Percentiles rank a stretch among this genome's conserved stretches.
Evolutionary conservation across 2,113 vertebrate species (phyloP).

Genomic region (Silurus meridionalis): DNA sequence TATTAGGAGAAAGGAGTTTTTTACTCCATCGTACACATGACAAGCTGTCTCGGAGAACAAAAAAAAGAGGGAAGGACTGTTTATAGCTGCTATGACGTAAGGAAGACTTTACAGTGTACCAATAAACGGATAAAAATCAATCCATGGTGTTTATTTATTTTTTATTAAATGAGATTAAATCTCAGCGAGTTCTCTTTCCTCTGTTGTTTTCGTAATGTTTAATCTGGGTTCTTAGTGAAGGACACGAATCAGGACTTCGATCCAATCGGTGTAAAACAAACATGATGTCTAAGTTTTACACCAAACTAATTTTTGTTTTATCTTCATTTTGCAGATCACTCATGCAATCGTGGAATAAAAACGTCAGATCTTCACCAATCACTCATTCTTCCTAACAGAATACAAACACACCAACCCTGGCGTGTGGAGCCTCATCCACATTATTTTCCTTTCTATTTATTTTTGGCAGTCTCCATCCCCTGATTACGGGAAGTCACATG

Average conservation of each 20-base stretch:
- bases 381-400: too few species aligned
- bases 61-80: not conserved
- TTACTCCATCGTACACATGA: too few species aligned
- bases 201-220: not conserved
- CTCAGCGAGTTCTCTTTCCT: not conserved
- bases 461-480: not conserved
- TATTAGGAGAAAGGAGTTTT: not conserved
- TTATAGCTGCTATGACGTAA: too few species aligned
- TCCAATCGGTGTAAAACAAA: not conserved
- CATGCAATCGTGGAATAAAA: not conserved
- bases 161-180: not conserved
- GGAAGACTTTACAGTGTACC: not conserved
- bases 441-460: too few species aligned
- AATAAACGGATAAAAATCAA: not conserved
- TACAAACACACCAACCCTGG: not conserved
- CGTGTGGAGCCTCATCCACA: not conserved
- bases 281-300: not conserved
- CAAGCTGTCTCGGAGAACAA: too few species aligned
- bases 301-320: too few species aligned
- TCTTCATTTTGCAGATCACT: not conserved
- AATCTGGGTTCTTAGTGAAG: not conserved
- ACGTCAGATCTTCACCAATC: not conserved
- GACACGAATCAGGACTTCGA: not conserved
- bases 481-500: conserved; percentile 12
- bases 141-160: not conserved